These are phyloP conservation scores for Lepidocolaptes lacrymiger DNA, from an alignment of 2,797 vertebrate species.

Conservation along the genomic window DNA sequence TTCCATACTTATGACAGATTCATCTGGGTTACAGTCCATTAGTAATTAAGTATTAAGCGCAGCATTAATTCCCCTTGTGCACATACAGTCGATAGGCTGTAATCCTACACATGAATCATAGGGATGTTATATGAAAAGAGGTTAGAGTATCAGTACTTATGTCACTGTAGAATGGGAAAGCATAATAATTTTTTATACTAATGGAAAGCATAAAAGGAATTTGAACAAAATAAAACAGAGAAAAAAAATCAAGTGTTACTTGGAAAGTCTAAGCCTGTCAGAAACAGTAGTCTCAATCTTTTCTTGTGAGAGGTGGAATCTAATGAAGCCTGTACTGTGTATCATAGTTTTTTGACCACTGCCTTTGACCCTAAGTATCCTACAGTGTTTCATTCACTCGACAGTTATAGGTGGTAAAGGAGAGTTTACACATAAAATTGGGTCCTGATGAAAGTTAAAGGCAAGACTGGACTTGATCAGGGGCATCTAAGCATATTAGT, in stretches of 20 bases:
- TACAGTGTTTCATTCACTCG: not conserved
- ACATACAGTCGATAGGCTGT: not conserved
- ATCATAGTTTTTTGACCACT: not conserved
- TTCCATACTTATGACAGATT: constrained; percentile 44
- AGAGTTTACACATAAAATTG: not conserved
- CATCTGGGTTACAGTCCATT: constrained; percentile 36
- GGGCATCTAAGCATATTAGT: not conserved
- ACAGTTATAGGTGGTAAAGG: not conserved
- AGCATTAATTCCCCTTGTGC: not conserved
- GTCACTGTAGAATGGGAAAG: not conserved
- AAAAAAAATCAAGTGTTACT: not conserved
- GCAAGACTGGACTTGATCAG: not conserved
- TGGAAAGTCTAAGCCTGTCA: not conserved
- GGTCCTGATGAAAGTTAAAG: not conserved
- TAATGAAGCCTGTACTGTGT: not conserved
- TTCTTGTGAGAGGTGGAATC: not conserved
- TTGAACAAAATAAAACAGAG: not conserved
- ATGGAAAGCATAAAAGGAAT: not conserved
- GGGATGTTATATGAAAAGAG: not conserved
- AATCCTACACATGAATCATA: constrained; percentile 7
- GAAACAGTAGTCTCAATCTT: not conserved
- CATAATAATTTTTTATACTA: not conserved
- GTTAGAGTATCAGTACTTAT: not conserved
- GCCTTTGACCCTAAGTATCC: not conserved
- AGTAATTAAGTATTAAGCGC: constrained; percentile 34